These are phyloP conservation scores for Latheticus oryzae DNA, from an alignment of 2,888 invertebrate species.

Conservation along the genomic window DNA sequence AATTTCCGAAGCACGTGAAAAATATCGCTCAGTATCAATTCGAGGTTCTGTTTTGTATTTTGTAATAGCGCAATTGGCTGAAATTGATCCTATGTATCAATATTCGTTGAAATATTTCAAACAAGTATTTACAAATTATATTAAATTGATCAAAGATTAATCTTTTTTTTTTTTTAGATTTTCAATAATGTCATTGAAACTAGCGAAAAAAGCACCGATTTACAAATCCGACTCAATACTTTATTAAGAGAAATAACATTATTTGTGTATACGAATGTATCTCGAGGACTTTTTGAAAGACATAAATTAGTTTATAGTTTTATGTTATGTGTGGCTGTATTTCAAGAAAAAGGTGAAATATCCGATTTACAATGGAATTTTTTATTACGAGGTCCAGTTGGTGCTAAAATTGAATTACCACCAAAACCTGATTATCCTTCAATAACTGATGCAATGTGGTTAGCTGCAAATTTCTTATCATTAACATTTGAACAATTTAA, in stretches of 20 bases:
- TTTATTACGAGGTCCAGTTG: conserved; percentile 80
- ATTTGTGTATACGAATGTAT: conserved; percentile 87
- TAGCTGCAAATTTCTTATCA: conserved; percentile 73
- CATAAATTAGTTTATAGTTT: conserved; percentile 92
- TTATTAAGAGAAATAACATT: conserved; percentile 83
- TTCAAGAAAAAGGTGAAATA: conserved; percentile 73
- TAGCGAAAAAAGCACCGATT: conserved; percentile 75
- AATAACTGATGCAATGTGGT: conserved; percentile 79
- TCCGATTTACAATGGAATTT: conserved; percentile 78
- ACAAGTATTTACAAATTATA: conserved; percentile 67
- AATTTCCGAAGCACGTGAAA: conserved; percentile 86
- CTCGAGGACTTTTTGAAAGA: conserved; percentile 89
- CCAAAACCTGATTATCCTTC: conserved; percentile 73
- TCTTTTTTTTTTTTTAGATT: conserved; percentile 68
- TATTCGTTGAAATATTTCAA: conserved; percentile 93
- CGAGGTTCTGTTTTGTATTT: conserved; percentile 92
- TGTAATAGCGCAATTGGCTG: conserved; percentile 87
- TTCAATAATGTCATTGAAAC: conserved; percentile 84
- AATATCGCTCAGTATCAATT: conserved; percentile 86
- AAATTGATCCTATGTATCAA: conserved; percentile 97
- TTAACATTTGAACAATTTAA: conserved; percentile 70
- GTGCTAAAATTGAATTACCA: conserved; percentile 60
- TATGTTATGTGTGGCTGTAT: conserved; percentile 82
- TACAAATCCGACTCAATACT: conserved; percentile 76
- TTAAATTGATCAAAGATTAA: no score